Evolutionary conservation across 2,888 invertebrate genomes (phyloP).

Genomic region (Sicus ferrugineus): DNA sequence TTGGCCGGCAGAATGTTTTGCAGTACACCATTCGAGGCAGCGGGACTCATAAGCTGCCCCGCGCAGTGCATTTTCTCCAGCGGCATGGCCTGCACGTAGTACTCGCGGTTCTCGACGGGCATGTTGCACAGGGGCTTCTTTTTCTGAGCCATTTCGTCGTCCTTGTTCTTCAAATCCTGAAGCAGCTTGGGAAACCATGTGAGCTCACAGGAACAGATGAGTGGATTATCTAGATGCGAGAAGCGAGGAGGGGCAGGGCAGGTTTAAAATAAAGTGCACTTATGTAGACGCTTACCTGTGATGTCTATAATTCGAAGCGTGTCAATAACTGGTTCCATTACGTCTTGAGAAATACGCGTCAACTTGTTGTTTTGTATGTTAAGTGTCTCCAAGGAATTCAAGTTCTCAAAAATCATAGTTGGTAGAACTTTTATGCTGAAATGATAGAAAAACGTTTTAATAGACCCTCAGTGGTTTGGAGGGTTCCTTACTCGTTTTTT

Average conservation of each 20-base stretch:
- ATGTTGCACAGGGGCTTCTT: slow-evolving; percentile 85
- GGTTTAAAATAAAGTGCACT: neutral
- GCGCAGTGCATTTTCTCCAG: slow-evolving; percentile 85
- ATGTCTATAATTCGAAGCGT: slow-evolving; percentile 87
- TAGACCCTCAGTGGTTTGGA: neutral
- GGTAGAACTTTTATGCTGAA: slow-evolving; percentile 82
- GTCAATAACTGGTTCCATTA: slow-evolving; percentile 88
- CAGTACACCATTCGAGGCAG: slow-evolving; percentile 57
- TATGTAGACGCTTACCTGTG: slow-evolving; percentile 73
- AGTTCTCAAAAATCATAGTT: slow-evolving; percentile 84
- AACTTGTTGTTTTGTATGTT: slow-evolving; percentile 90
- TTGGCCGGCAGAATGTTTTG: slow-evolving; percentile 59
- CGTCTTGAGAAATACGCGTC: slow-evolving; percentile 82
- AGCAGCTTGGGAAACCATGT: slow-evolving; percentile 88
- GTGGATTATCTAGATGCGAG: slow-evolving; percentile 77
- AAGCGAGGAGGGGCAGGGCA: neutral
- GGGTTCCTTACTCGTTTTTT: slow-evolving; percentile 79
- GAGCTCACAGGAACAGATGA: slow-evolving; percentile 86
- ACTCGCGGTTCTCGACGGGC: slow-evolving; percentile 82
- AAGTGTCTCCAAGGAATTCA: slow-evolving; percentile 87
- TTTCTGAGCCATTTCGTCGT: slow-evolving; percentile 89
- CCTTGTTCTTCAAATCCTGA: slow-evolving; percentile 78
- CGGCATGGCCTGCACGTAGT: slow-evolving; percentile 82
- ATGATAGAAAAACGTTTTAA: slow-evolving; percentile 8
- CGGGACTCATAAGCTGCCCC: slow-evolving; percentile 67